A percentile compares a stretch with the other conserved stretches of the same genome.
Conservation (phyloP, 1,140 invertebrate genomes). For the Sogatella furcifera region DNA sequence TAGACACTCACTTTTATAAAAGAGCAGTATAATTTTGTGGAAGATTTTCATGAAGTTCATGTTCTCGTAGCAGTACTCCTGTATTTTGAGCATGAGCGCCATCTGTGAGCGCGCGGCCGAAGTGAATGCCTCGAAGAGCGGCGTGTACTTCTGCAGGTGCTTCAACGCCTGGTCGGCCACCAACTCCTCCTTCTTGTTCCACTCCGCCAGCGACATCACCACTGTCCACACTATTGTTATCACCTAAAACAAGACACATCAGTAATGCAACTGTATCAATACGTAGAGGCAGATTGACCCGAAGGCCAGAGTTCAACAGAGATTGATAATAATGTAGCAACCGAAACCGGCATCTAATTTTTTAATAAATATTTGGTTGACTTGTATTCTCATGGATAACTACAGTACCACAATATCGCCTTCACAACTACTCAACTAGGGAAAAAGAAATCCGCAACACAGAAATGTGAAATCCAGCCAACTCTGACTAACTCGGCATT, state of each 20-base stretch:
- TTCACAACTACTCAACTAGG: no score
- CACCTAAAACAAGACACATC: conserved; percentile 32
- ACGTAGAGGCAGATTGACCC: no score
- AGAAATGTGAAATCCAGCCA: no score
- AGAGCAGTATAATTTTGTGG: conserved; percentile 90
- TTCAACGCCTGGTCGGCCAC: conserved; percentile 89
- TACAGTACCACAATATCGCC: no score
- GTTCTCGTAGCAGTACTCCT: conserved; percentile 97
- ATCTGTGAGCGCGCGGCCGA: conserved; percentile 74
- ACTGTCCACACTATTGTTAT: conserved; percentile 63
- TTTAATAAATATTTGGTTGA: no score
- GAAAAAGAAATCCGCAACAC: no score
- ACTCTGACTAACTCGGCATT: no score
- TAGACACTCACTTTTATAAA: conserved; percentile 74
- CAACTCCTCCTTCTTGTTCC: conserved; percentile 97
- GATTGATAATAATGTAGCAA: no score
- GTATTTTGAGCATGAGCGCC: conserved; percentile 77
- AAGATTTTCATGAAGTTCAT: conserved; percentile 99
- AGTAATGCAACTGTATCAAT: no score
- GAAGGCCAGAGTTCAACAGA: no score
- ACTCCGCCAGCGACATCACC: conserved; percentile 88
- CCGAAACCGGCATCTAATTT: no score
- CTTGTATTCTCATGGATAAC: no score
- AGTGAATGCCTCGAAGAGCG: conserved; percentile 76
- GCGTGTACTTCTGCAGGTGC: conserved; percentile 75